These are phyloP conservation scores for Drosophila azteca DNA, from an alignment of 1,140 invertebrate species.

Conservation along the genomic window DNA sequence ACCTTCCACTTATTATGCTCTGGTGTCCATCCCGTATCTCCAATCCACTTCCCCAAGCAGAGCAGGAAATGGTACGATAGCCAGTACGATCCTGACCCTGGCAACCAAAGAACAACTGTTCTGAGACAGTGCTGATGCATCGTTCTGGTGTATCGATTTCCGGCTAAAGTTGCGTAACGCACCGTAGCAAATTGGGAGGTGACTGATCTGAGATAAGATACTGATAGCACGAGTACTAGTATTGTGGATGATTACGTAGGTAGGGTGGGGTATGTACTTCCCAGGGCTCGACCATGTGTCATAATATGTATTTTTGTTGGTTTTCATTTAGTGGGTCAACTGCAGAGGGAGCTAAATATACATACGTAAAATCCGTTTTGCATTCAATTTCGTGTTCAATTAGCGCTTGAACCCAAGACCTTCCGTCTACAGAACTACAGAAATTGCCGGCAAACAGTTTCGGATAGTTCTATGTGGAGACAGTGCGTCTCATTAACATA, in stretches of 20 bases:
- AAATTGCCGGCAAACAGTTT: conserved; percentile 34
- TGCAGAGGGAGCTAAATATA: conserved; percentile 5
- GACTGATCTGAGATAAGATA: conserved; percentile 28
- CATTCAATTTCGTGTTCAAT: conserved; percentile 64
- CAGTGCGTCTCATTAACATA: conserved; percentile 2
- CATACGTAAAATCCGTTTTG: conserved; percentile 45
- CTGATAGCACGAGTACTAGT: not conserved
- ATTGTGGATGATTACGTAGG: too few species aligned
- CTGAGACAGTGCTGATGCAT: not conserved
- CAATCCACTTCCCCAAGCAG: not conserved
- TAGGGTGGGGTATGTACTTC: too few species aligned
- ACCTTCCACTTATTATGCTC: conserved; percentile 47
- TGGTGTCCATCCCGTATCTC: conserved; percentile 14
- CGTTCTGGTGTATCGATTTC: not conserved
- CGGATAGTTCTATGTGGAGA: conserved; percentile 20
- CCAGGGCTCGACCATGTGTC: conserved; percentile 18
- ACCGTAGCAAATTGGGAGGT: not conserved
- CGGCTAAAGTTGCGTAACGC: conserved; percentile 10
- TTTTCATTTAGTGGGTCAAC: conserved; percentile 32
- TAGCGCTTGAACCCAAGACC: conserved; percentile 71
- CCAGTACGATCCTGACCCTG: conserved; percentile 21
- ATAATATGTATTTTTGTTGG: conserved; percentile 16
- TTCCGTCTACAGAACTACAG: conserved; percentile 23
- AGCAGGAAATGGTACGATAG: conserved; percentile 24
- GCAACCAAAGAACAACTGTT: not conserved